These are phyloP conservation scores for Threskiornis aethiopicus DNA, from an alignment of 2,797 vertebrate species.

Conservation along the genomic window DNA sequence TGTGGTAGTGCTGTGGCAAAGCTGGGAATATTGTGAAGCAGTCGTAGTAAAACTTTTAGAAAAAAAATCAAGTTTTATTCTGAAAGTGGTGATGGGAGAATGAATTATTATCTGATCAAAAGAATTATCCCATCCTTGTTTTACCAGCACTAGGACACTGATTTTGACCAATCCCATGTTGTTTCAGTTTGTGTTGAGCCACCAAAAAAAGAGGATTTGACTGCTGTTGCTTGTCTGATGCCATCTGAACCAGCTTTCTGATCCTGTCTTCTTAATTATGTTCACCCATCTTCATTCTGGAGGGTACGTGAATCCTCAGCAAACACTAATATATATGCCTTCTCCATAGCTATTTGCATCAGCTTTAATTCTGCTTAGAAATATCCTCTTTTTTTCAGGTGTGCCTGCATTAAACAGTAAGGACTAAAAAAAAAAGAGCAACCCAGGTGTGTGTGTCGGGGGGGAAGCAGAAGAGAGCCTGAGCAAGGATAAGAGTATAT, in stretches of 20 bases:
- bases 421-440: fast-evolving
- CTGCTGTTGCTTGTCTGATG: background rate
- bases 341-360: background rate
- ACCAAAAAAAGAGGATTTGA: background rate
- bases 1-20: fast-evolving
- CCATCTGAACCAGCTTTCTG: background rate
- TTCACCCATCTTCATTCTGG: background rate
- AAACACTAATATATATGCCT: background rate
- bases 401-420: background rate
- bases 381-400: fast-evolving
- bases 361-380: background rate
- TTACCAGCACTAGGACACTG: background rate
- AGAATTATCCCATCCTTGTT: background rate
- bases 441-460: fast-evolving
- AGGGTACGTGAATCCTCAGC: background rate
- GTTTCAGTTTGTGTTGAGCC: background rate
- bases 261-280: background rate
- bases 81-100: background rate
- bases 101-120: background rate
- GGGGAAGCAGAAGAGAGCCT: background rate
- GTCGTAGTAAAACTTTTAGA: background rate
- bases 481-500: fast-evolving
- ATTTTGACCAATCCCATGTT: background rate
- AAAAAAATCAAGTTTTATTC: background rate
- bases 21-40: background rate